Percentiles rank a stretch among this genome's conserved stretches.
Conservation (phyloP, 2,113 vertebrate species). For the Haemorhous mexicanus region DNA sequence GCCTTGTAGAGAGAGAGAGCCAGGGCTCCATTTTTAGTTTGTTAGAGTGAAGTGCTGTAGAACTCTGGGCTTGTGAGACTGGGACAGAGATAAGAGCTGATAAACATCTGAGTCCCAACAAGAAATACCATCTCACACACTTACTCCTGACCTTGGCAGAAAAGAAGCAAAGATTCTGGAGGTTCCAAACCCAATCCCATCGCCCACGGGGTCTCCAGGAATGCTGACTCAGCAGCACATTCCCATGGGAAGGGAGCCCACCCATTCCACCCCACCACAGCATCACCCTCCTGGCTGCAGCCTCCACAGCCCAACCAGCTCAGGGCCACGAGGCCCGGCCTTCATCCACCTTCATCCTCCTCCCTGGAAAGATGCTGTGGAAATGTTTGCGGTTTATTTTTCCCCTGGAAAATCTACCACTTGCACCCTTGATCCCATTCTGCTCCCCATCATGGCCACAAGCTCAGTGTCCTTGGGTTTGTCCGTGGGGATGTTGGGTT, state of each 20-base stretch:
- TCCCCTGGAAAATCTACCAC: rapidly evolving
- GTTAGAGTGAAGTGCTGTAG: background rate
- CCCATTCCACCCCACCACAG: rapidly evolving
- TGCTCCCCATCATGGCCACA: rapidly evolving
- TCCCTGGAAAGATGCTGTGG: rapidly evolving
- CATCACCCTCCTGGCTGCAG: background rate
- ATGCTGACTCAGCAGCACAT: background rate
- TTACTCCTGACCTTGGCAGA: background rate
- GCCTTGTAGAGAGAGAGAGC: background rate
- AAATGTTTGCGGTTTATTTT: background rate
- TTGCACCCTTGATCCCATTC: rapidly evolving
- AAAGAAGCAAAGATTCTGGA: background rate
- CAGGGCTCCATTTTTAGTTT: background rate
- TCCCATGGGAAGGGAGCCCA: background rate
- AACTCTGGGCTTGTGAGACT: background rate
- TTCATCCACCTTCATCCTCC: background rate
- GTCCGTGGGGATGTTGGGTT: rapidly evolving
- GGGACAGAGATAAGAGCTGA: background rate
- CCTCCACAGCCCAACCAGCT: background rate
- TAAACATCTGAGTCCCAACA: background rate
- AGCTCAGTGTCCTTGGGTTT: rapidly evolving
- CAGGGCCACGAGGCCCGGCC: background rate
- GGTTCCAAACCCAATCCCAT: background rate
- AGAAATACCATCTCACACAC: background rate
- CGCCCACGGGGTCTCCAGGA: rapidly evolving